Base-by-base conservation (phyloP, 2,797 vertebrate genomes). In the Alectoris magna region DNA sequence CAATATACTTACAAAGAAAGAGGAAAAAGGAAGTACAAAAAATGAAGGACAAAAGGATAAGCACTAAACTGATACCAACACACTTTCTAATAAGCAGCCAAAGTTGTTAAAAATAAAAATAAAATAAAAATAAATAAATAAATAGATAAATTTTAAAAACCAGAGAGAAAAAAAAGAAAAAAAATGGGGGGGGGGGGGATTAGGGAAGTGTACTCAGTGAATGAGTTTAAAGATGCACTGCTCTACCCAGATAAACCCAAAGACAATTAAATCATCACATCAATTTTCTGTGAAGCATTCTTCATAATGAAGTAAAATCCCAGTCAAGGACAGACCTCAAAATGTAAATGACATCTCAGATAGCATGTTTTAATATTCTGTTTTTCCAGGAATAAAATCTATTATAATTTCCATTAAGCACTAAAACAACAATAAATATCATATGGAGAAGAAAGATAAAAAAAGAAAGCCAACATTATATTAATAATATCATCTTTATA, bases 151-250 rank as follows among this genome's bases (percentile, higher is more conserved):
- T 22, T 46, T 18, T 18, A 18, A 46, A 48, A 23, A 48, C 12
- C 12, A 23, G 23, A 23, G 7, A 23, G 12, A 48, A 48, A 12
- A 23, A 48, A 48, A 48, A 46, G 21, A 26, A 27, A 51, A 27
- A 7, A 24, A 41, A n/a, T 39, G 39, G 39, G 9, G 23, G 5
- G 14, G 26, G 9, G 51, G 51, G 51, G 39, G 67, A 48, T 36
- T 18, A 6, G 7, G 21, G 2, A 17, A 8, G 5, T 0, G 3
- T 39, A n/a, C 5, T 83, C 16, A 39, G 7, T 16, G 6, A 44
- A 11, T 39, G 39, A 39, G 12, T 26, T 75, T 67, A 18, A 62
- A 72, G 6, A 10, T 24, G 63, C 16, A 14, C 21, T 17, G 6
- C 3, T 70, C 56, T 66, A 36, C 11, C 7, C 13, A 76, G 27